These are phyloP conservation scores for Lepilemur ruficaudatus DNA, from an alignment of 2,797 vertebrate genomes.

Conservation along the genomic window DNA sequence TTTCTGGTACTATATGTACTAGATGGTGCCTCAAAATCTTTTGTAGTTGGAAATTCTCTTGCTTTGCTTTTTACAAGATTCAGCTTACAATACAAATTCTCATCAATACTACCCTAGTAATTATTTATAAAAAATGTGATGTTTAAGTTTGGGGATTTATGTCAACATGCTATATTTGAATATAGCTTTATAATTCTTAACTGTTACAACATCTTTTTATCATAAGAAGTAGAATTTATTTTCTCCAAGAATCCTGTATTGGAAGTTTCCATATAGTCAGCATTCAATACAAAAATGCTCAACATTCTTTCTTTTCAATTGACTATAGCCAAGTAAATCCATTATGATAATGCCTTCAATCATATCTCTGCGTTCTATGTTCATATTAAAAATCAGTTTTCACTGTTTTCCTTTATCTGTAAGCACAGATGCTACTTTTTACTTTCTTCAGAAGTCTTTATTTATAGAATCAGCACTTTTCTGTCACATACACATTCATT, in stretches of 20 bases:
- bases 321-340: neutral
- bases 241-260: neutral
- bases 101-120: neutral
- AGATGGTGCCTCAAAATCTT: neutral
- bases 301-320: neutral
- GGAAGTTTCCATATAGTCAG: neutral
- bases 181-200: neutral
- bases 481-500: neutral
- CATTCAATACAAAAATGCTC: neutral
- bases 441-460: neutral
- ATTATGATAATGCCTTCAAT: neutral
- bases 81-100: neutral
- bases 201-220: neutral
- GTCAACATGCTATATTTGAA: neutral
- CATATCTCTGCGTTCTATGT: neutral
- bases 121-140: neutral
- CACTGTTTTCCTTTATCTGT: neutral
- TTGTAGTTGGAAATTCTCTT: neutral
- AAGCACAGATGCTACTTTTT: neutral
- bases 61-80: neutral
- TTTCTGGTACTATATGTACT: neutral
- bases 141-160: neutral
- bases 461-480: neutral
- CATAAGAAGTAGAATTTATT: neutral
- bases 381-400: conserved; percentile 4